Percentiles rank a stretch among this genome's conserved stretches.
These are phyloP conservation scores for Bos javanicus DNA, from an alignment of 2,113 vertebrate genomes.

Conservation along the genomic window DNA sequence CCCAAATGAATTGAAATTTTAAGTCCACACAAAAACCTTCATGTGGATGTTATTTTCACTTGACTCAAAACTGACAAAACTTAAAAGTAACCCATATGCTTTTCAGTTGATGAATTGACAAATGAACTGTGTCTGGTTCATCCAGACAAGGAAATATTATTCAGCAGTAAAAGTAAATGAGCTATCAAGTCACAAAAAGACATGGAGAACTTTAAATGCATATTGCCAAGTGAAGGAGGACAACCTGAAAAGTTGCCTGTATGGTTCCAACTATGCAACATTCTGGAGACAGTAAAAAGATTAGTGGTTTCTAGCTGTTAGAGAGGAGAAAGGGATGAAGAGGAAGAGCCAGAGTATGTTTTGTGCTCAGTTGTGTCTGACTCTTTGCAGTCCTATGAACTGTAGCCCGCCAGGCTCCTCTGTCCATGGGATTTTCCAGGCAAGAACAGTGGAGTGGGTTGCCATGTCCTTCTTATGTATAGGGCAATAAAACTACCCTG, in stretches of 20 bases:
- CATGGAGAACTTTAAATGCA: background rate
- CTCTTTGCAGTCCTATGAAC: background rate
- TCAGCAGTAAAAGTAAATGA: background rate
- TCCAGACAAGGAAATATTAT: background rate
- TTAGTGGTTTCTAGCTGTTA: background rate
- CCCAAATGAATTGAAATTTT: background rate
- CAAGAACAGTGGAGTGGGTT: background rate
- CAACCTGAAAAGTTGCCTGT: background rate
- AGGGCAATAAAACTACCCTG: background rate
- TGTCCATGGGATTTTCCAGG: background rate
- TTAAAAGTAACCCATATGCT: background rate
- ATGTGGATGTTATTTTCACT: background rate
- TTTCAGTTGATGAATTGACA: background rate
- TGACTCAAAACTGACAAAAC: background rate
- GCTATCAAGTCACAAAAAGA: background rate
- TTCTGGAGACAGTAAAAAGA: background rate
- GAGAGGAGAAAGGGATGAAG: background rate
- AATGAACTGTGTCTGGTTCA: background rate
- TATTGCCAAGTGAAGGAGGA: background rate
- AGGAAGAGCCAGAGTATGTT: background rate
- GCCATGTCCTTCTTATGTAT: background rate
- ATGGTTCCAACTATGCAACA: background rate
- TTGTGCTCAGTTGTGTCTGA: background rate
- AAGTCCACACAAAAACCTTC: background rate
- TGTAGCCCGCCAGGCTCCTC: background rate